A percentile compares a stretch with the other conserved stretches of the same genome.
Evolutionary conservation across 92 coral and sea anemone species (phyloP).

Genomic region (Zoanthus gigantus): DNA sequence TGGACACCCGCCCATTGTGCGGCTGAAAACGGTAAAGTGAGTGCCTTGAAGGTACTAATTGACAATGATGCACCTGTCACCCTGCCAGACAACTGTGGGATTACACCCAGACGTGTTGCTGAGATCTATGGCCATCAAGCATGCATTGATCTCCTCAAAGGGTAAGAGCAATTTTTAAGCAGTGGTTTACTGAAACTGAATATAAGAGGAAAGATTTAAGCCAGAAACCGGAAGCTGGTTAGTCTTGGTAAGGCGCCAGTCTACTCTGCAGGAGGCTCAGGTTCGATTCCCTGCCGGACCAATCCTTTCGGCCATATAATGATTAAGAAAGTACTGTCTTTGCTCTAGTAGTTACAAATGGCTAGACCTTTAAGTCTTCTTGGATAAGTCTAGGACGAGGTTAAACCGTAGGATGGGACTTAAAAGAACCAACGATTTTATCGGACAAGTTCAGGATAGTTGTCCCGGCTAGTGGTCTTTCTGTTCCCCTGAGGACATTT

Average conservation of each 20-base stretch:
- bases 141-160: slow-evolving; percentile 80
- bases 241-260: too few relatives aligned
- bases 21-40: slow-evolving; percentile 86
- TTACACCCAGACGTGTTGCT: slow-evolving; percentile 89
- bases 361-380: too few relatives aligned
- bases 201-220: background rate
- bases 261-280: too few relatives aligned
- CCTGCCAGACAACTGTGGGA: slow-evolving; percentile 86
- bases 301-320: too few relatives aligned
- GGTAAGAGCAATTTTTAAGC: slow-evolving; percentile 47
- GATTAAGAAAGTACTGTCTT: too few relatives aligned
- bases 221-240: background rate
- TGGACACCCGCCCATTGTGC: slow-evolving; percentile 99
- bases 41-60: slow-evolving; percentile 75
- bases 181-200: background rate
- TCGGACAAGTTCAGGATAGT: too few relatives aligned
- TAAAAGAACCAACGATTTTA: too few relatives aligned
- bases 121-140: slow-evolving; percentile 91
- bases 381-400: too few relatives aligned
- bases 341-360: too few relatives aligned
- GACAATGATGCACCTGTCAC: slow-evolving; percentile 90
- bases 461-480: too few relatives aligned
- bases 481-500: too few relatives aligned
- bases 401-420: too few relatives aligned
- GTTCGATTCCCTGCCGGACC: background rate